These are phyloP conservation scores for Scaptomyza flava DNA, from an alignment of 2,888 invertebrate genomes.

Conservation along the genomic window DNA sequence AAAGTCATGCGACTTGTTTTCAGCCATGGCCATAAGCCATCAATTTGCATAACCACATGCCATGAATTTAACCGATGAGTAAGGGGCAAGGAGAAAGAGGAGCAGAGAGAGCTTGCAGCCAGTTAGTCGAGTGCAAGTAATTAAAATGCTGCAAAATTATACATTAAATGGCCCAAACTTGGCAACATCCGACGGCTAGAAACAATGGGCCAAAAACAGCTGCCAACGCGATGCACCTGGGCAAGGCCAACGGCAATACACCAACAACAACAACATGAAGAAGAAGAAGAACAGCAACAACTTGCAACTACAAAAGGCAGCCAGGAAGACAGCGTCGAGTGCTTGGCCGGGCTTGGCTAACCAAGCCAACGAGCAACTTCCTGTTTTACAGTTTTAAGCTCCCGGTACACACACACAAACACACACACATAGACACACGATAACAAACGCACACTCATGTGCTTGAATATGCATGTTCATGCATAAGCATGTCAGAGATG, in stretches of 20 bases:
- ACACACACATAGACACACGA: constrained; percentile 13
- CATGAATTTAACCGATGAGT: constrained; percentile 18
- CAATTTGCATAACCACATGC: constrained; percentile 71
- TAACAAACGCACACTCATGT: constrained; percentile 15
- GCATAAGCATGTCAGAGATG: constrained; percentile 55
- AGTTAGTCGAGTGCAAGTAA: constrained; percentile 46
- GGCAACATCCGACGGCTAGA: constrained; percentile 72
- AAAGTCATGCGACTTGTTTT: constrained; percentile 61
- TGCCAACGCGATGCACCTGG: constrained; percentile 70
- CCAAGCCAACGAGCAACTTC: constrained; percentile 80
- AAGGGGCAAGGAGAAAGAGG: not conserved
- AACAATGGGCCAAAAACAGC: constrained; percentile 72
- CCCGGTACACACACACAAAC: constrained; percentile 43
- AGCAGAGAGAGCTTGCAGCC: not conserved
- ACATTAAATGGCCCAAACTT: constrained; percentile 74
- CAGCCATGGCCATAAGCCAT: constrained; percentile 47
- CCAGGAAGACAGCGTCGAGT: constrained; percentile 64
- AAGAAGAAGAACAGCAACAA: not conserved
- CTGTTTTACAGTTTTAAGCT: constrained; percentile 75
- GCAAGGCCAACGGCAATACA: constrained; percentile 51
- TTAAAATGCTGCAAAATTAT: constrained; percentile 78
- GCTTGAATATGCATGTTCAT: constrained; percentile 26
- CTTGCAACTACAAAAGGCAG: constrained; percentile 26
- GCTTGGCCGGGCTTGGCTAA: constrained; percentile 71
- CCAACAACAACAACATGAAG: constrained; percentile 17